Conservation (phyloP, 2,888 invertebrate species). For the Odontomyia ornata region DNA sequence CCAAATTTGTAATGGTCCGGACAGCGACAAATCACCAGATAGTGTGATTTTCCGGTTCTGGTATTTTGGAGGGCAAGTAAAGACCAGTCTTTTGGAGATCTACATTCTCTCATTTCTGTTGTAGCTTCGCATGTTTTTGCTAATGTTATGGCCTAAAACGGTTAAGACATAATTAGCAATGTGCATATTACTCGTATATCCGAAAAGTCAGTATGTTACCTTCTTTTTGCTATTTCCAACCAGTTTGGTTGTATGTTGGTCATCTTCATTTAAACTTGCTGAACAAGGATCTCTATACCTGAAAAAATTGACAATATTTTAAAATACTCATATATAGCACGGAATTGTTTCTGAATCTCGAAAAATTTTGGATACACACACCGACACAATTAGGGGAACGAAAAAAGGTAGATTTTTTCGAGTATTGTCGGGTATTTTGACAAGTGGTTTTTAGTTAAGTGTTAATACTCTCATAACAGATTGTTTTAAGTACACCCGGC, state of each 20-base stretch:
- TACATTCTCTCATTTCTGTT: conserved; percentile 88
- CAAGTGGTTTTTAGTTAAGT: no score
- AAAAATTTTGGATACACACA: no score
- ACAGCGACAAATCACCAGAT: conserved; percentile 90
- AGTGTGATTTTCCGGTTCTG: conserved; percentile 92
- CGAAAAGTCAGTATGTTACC: conserved; percentile 66
- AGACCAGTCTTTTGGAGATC: conserved; percentile 91
- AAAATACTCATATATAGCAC: no score
- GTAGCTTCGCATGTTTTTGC: conserved; percentile 94
- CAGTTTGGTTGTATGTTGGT: conserved; percentile 90
- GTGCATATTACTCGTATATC: not conserved
- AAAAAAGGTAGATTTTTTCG: no score
- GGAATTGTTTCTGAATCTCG: no score
- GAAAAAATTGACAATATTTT: conserved; percentile 28
- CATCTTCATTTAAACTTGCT: conserved; percentile 87
- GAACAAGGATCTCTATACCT: conserved; percentile 89
- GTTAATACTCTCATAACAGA: no score
- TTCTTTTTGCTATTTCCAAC: conserved; percentile 85
- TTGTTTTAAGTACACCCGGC: no score
- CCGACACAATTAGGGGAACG: no score
- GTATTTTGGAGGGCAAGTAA: conserved; percentile 89
- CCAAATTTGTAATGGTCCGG: conserved; percentile 85
- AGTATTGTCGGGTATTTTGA: no score
- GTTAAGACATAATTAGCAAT: not conserved
- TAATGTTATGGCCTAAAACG: conserved; percentile 76